Evolutionary conservation across 2,888 invertebrate genomes (phyloP).

Genomic region (Nudaria mundana): DNA sequence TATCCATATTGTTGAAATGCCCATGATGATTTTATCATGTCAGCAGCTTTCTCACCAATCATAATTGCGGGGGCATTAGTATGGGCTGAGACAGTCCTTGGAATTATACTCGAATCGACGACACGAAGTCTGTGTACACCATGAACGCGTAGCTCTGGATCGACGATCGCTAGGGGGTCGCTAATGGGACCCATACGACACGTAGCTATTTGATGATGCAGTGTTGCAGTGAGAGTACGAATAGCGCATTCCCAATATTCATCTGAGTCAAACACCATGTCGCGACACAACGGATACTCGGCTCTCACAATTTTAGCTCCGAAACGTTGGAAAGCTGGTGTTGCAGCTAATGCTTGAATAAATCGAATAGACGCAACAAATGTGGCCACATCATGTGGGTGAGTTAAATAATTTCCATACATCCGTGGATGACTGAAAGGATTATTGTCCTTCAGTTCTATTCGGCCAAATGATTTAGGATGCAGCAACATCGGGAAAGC

Average conservation of each 20-base stretch:
- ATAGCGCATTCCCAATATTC: constrained; percentile 85
- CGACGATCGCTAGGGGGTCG: constrained; percentile 83
- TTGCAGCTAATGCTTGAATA: constrained; percentile 76
- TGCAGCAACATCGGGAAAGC: constrained; percentile 80
- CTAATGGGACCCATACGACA: constrained; percentile 84
- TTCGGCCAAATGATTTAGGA: constrained; percentile 83
- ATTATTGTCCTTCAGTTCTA: constrained; percentile 83
- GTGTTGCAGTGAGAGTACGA: constrained; percentile 80
- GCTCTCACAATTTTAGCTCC: constrained; percentile 79
- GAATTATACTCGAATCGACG: constrained; percentile 86
- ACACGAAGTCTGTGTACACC: constrained; percentile 83
- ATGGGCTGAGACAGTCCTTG: constrained; percentile 83
- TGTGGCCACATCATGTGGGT: constrained; percentile 81
- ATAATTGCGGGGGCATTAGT: constrained; percentile 85
- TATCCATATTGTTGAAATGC: too few relatives aligned
- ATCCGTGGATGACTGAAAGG: constrained; percentile 85
- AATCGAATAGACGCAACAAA: constrained; percentile 82
- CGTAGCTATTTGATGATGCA: constrained; percentile 86
- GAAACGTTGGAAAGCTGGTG: constrained; percentile 81
- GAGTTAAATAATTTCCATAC: constrained; percentile 86
- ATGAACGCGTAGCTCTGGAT: constrained; percentile 82
- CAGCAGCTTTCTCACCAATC: constrained; percentile 87
- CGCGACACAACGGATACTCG: constrained; percentile 78
- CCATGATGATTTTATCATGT: constrained; percentile 81
- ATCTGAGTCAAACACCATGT: constrained; percentile 78